phyloP scores from a whole-genome alignment of 2,113 vertebrate genomes.

The Gobio gobio region DNA sequence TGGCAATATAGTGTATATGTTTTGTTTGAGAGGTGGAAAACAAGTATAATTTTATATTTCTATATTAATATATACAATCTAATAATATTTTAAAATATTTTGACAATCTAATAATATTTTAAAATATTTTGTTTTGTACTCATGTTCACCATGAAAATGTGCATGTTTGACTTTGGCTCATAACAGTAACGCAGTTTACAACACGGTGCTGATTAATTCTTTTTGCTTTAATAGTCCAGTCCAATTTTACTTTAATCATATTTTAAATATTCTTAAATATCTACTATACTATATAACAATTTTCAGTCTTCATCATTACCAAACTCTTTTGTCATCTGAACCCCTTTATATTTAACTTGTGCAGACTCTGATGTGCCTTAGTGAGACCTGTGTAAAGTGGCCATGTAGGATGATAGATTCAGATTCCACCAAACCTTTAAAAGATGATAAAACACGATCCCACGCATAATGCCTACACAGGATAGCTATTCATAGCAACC shows the following conservation, averaged over 20 bases:
- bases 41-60: neutral
- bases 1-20: too few species aligned
- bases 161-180: neutral
- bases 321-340: neutral
- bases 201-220: neutral
- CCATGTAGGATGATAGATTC: neutral
- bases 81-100: neutral
- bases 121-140: neutral
- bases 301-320: neutral
- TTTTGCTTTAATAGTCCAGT: neutral
- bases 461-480: slow-evolving; percentile 27
- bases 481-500: slow-evolving; percentile 26
- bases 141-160: neutral
- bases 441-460: slow-evolving; percentile 22
- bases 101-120: neutral
- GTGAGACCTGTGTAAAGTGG: neutral
- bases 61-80: neutral
- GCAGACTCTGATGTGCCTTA: neutral
- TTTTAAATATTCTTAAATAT: neutral
- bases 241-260: neutral
- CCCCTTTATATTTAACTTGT: neutral
- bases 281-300: neutral
- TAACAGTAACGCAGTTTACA: neutral
- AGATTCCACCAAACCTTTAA: neutral
- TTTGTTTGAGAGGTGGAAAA: too few species aligned